phyloP scores from a whole-genome alignment of 2,113 vertebrate species.

The Naja naja region DNA sequence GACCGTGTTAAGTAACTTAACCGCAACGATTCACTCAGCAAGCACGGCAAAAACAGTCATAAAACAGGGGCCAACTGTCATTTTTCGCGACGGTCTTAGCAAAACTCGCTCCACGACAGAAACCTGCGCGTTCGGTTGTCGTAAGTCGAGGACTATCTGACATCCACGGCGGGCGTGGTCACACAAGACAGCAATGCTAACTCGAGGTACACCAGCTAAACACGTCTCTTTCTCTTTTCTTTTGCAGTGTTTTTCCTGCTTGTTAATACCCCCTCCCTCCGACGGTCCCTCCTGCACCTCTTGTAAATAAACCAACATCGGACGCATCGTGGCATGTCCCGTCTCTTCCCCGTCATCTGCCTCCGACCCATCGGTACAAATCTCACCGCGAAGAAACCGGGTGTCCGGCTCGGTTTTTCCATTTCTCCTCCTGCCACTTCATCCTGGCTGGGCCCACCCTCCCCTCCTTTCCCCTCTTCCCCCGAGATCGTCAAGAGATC shows the following conservation, averaged over 20 bases:
- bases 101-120: not conserved
- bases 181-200: not conserved
- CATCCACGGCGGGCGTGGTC: not conserved
- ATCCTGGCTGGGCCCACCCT: not conserved
- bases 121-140: rapidly evolving
- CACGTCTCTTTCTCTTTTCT: slow-evolving; percentile 28
- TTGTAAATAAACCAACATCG: slow-evolving; percentile 77
- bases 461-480: slow-evolving; percentile 18
- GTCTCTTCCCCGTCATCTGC: slow-evolving; percentile 58
- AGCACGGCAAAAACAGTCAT: rapidly evolving
- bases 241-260: slow-evolving; percentile 74
- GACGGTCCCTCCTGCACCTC: slow-evolving; percentile 59
- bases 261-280: slow-evolving; percentile 71
- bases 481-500: too few species aligned
- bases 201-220: rapidly evolving
- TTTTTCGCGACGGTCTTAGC: not conserved
- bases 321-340: slow-evolving; percentile 76
- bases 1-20: not conserved
- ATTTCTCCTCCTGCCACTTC: too few species aligned
- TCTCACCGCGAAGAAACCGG: slow-evolving; percentile 46
- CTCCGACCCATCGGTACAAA: slow-evolving; percentile 59
- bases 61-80: not conserved
- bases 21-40: not conserved
- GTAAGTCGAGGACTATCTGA: not conserved
- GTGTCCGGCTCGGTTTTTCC: slow-evolving; percentile 20